These are phyloP conservation scores for Sphaerodactylus townsendi DNA, from an alignment of 2,113 vertebrate genomes.

Conservation along the genomic window DNA sequence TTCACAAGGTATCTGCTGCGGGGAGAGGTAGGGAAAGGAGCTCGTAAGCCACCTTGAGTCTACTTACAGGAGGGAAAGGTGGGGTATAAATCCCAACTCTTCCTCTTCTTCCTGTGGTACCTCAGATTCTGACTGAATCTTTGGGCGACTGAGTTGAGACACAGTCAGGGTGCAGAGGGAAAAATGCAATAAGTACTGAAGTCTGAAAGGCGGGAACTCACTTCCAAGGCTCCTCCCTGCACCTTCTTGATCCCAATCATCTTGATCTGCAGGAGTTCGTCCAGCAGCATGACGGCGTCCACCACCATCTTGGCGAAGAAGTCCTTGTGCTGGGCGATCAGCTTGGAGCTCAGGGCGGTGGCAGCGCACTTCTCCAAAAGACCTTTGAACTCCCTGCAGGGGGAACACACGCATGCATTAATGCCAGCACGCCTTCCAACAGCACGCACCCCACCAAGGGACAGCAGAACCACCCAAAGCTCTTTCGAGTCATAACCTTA, in stretches of 20 bases:
- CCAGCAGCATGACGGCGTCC: slow-evolving; percentile 92
- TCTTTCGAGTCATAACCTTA: too few relatives aligned
- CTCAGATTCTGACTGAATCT: too few relatives aligned
- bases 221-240: slow-evolving; percentile 94
- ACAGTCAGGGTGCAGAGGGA: too few relatives aligned
- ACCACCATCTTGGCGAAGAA: slow-evolving; percentile 97
- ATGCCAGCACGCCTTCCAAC: neutral
- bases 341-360: slow-evolving; percentile 95
- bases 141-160: too few relatives aligned
- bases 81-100: too few relatives aligned
- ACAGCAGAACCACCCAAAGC: too few relatives aligned
- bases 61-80: too few relatives aligned
- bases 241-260: slow-evolving; percentile 99
- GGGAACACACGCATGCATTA: neutral
- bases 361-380: slow-evolving; percentile 92
- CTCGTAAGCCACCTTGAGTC: too few relatives aligned
- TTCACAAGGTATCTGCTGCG: too few relatives aligned
- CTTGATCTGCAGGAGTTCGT: slow-evolving; percentile 92
- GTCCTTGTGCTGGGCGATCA: slow-evolving; percentile 91
- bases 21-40: too few relatives aligned
- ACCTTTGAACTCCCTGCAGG: slow-evolving; percentile 84
- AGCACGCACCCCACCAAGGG: too few relatives aligned
- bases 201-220: slow-evolving; percentile 54
- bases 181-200: neutral
- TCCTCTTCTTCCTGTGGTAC: too few relatives aligned